A percentile compares a stretch with the other conserved stretches of the same genome.
phyloP scores from a whole-genome alignment of 2,113 vertebrate genomes.

The Gila orcuttii region DNA sequence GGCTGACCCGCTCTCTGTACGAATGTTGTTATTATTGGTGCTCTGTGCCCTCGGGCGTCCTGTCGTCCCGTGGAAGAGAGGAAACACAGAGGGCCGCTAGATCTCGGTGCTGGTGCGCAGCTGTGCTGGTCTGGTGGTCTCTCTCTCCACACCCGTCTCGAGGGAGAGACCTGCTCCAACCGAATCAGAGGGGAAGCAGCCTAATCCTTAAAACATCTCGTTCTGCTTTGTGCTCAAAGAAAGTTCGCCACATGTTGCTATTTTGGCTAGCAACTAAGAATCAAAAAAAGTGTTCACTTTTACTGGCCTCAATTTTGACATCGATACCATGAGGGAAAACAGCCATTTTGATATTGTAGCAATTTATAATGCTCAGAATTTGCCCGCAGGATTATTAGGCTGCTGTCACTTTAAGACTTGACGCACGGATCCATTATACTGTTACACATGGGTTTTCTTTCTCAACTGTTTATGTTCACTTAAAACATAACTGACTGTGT shows the following conservation, averaged over 20 bases:
- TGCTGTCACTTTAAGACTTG: too few relatives aligned
- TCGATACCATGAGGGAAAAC: too few relatives aligned
- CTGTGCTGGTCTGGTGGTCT: conserved; percentile 74
- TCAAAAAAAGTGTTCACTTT: too few relatives aligned
- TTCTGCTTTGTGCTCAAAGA: conserved; percentile 4
- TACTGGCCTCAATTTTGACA: too few relatives aligned
- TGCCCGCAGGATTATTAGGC: too few relatives aligned
- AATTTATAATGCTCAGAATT: too few relatives aligned
- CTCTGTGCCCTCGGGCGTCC: conserved; percentile 80
- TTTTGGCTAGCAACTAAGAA: background rate
- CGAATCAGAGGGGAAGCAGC: conserved; percentile 2
- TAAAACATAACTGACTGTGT: too few relatives aligned
- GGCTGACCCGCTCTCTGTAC: conserved; percentile 83
- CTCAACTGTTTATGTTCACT: too few relatives aligned
- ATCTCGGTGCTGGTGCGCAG: conserved; percentile 75
- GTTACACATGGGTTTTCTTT: too few relatives aligned
- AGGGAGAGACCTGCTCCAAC: conserved; percentile 37
- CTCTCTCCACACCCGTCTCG: conserved; percentile 46
- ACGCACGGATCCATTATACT: too few relatives aligned
- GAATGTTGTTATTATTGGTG: conserved; percentile 94
- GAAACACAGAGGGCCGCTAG: conserved; percentile 66
- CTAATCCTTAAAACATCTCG: conserved; percentile 20
- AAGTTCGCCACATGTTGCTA: background rate
- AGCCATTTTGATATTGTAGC: too few relatives aligned
- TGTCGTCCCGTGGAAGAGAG: conserved; percentile 77